Evolutionary conservation across 2,888 invertebrate genomes (phyloP), one percentile per base, ranked within the genome.

Genomic region (Yponomeuta plumbellus): DNA sequence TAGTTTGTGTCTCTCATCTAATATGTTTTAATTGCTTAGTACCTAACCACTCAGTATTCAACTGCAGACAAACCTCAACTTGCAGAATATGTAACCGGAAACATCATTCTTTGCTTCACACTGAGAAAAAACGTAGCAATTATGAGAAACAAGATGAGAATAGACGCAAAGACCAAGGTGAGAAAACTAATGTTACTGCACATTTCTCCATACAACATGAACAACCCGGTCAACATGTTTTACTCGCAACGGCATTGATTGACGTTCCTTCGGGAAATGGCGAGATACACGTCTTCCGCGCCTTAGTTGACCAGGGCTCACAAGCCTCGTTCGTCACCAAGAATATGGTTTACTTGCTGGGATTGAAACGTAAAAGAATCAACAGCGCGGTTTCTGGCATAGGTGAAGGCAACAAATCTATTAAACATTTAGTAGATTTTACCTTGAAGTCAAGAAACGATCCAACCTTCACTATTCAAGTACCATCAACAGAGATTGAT

Each of bases 331-430:
- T 67, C 44, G 67, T 67, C 20, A 71, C 70, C 6, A 72, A 72
- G n/a, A 40, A 62, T 11, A 68, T 67, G 10, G 71, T 69, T 2
- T 71, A 74, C 52, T 64, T 65, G 10, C 59, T 74, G 20, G 71
- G 72, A 10, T 66, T 70, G 5, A 70, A 68, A 26, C 67, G 69
- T 8, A 57, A 21, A 11, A 22, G 64, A 11, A 66, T 71, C 3
- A 70, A 63, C 66, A 70, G 72, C 61, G 20, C 52, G 34, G 69
- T 73, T 44, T 70, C 72, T 44, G 72, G 72, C 8, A 17, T 75
- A 10, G 73, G 72, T 13, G 69, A 71, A 11, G 68, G 68, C 63
- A 61, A 67, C 61, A 64, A 58, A 6, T 66, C 62, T 26, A 68
- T 66, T 13, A 74, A 71, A 44, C 4, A 66, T 56, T 69, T 66